These are phyloP conservation scores for Bombus turneri DNA, from an alignment of 1,140 invertebrate genomes.

Conservation along the genomic window DNA sequence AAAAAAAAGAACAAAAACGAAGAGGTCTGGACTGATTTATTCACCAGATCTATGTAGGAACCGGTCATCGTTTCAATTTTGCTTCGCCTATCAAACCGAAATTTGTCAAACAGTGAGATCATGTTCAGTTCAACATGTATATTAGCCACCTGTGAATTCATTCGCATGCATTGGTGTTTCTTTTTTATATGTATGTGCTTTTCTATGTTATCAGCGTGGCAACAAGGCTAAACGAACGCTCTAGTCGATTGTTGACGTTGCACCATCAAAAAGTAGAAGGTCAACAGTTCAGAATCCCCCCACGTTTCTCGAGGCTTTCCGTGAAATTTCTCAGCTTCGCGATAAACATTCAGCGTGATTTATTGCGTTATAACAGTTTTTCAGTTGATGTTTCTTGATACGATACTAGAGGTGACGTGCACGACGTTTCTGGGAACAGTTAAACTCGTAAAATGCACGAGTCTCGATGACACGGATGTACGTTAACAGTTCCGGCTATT, in stretches of 20 bases:
- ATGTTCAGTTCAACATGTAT: background rate
- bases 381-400: background rate
- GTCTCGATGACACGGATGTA: background rate
- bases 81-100: background rate
- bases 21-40: background rate
- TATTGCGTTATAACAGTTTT: background rate
- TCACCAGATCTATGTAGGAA: background rate
- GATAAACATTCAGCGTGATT: background rate
- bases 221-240: background rate
- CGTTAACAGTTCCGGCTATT: background rate
- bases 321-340: background rate
- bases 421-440: background rate
- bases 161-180: background rate
- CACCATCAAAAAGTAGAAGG: background rate
- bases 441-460: too few species aligned
- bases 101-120: background rate
- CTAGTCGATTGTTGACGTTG: background rate
- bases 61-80: background rate
- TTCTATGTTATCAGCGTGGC: constrained; percentile 33
- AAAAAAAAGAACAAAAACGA: too few species aligned
- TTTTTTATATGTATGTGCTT: constrained; percentile 33
- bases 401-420: background rate
- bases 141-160: constrained; percentile 3
- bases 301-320: background rate
- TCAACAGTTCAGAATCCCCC: background rate